Base-by-base conservation (phyloP, 2,888 invertebrate genomes). In the Dicycla oo region DNA sequence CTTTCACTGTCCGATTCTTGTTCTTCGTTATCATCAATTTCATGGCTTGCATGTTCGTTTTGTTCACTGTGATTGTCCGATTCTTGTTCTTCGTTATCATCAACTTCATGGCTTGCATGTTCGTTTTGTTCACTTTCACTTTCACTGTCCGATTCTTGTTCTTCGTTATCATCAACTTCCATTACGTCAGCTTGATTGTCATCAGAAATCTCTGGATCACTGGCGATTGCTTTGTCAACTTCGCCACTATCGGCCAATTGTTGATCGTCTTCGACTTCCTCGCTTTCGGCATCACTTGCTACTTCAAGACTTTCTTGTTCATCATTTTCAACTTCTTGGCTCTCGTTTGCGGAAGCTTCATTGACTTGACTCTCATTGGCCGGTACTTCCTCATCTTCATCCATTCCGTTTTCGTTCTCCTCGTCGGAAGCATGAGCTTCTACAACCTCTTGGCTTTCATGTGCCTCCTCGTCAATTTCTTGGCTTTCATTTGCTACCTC, bases 181-280 rank as follows among this genome's bases (percentile, higher is more conserved):
- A 74, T 76, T 65, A 74, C 73, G 5, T 83, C 82, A 20, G 64
- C 68, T 45, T 72, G 69, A 56, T 65, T 74, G 53, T 83, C 69
- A n/a, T 84, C 82, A 49, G 81, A 72, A n/a, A 73, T 80, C 11
- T 84, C 79, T 60, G 82, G 43, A n/a, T 79, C 84, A 56, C 61
- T 75, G 61, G 73, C 68, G 13, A 77, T 64, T 7, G 73, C 82
- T 75, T 69, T 66, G 40, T 78, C 75, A 43, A 63, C 64, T 20
- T 84, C 80, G 26, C 73, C 73, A 73, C 63, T 71, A 26, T 81
- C 67, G 43, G 86, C 65, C 53, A 78, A 77, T 78, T 81, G 82
- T 49, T 79, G 73, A 10, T 81, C 77, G 23, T 80, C 75, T 43
- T 83, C 81, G 58, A 47, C 78, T 64, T 83, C 74, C 38, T 80